A percentile compares a stretch with the other conserved stretches of the same genome.
These are phyloP conservation scores for Helicoverpa zea DNA, from an alignment of 1,140 invertebrate genomes.

Conservation along the genomic window DNA sequence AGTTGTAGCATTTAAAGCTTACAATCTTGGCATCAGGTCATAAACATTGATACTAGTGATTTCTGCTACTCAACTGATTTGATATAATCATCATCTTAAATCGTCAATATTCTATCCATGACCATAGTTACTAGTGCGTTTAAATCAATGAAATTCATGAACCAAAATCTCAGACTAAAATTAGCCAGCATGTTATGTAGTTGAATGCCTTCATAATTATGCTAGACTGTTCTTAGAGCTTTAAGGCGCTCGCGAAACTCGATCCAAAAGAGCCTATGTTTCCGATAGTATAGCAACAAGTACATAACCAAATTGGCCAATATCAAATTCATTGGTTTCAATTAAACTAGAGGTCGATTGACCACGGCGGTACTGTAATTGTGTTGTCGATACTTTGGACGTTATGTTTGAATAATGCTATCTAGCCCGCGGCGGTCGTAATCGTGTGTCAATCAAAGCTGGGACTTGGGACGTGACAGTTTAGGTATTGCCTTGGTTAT, in stretches of 20 bases:
- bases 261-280: not conserved
- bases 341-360: slow-evolving; percentile 35
- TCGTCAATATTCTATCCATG: no score
- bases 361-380: slow-evolving; percentile 32
- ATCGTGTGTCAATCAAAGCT: slow-evolving; percentile 23
- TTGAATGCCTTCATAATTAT: no score
- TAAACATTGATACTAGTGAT: no score
- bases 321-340: slow-evolving; percentile 38
- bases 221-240: not conserved
- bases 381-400: slow-evolving; percentile 25
- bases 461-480: not conserved
- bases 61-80: no score
- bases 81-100: no score
- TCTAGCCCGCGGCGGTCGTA: slow-evolving; percentile 3
- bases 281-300: not conserved
- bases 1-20: no score
- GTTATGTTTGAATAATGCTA: slow-evolving; percentile 18
- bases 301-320: slow-evolving; percentile 14
- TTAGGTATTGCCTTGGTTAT: not conserved
- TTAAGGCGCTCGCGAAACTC: not conserved
- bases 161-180: no score
- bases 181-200: no score
- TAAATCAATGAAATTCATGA: no score
- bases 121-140: no score
- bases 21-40: no score